phyloP scores from a whole-genome alignment of 1,140 invertebrate genomes.

The Drosophila trapezifrons region DNA sequence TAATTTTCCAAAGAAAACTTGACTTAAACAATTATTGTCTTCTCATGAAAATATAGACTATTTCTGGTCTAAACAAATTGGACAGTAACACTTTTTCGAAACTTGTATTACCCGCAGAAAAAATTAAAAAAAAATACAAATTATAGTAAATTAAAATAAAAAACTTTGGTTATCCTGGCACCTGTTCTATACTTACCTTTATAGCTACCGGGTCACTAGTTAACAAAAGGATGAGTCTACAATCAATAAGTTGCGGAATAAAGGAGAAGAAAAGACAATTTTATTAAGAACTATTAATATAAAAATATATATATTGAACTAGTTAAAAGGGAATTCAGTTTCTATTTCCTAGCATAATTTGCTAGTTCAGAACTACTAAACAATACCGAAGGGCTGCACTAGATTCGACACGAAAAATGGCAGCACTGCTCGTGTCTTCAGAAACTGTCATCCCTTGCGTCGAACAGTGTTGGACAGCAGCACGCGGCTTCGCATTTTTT shows the following conservation, averaged over 20 bases:
- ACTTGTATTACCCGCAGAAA: too few relatives aligned
- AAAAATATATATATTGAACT: not conserved
- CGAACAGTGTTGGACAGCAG: conserved; percentile 25
- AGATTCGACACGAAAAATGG: conserved; percentile 1
- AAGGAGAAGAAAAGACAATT: not conserved
- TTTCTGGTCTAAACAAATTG: too few relatives aligned
- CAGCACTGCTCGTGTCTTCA: not conserved
- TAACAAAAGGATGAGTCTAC: too few relatives aligned
- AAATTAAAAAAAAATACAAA: too few relatives aligned
- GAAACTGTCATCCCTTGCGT: not conserved
- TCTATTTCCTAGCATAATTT: not conserved
- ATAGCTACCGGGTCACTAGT: not conserved
- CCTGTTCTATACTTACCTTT: not conserved
- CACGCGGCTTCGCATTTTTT: conserved; percentile 47
- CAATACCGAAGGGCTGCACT: not conserved
- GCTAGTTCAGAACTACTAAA: not conserved
- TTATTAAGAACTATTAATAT: too few relatives aligned
- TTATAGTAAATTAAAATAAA: too few relatives aligned
- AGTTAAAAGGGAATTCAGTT: not conserved
- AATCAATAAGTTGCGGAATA: not conserved
- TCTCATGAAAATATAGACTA: too few relatives aligned
- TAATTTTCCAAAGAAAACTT: too few relatives aligned
- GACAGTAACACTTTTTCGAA: too few relatives aligned
- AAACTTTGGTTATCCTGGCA: too few relatives aligned
- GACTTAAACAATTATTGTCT: too few relatives aligned